These are phyloP conservation scores for Grantiella picta DNA, from an alignment of 2,113 vertebrate species.

Conservation along the genomic window DNA sequence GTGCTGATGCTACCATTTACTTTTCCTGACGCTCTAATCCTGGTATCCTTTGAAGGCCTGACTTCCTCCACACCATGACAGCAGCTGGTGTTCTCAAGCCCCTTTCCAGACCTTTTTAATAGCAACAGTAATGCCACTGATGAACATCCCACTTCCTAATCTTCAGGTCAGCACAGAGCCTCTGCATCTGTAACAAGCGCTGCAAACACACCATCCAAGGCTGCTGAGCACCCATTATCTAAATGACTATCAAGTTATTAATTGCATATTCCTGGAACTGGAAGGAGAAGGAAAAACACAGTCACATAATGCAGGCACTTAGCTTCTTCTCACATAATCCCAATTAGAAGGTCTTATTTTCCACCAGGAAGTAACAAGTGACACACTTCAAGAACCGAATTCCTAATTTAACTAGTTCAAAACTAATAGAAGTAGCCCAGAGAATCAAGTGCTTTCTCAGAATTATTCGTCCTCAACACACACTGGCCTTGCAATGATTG, in stretches of 20 bases:
- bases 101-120: constrained; percentile 74
- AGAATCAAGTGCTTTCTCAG: constrained; percentile 42
- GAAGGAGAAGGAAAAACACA: constrained; percentile 16
- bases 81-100: constrained; percentile 72
- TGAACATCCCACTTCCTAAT: constrained; percentile 72
- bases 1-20: constrained; percentile 76
- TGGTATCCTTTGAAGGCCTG: constrained; percentile 74
- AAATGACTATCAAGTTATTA: constrained; percentile 45
- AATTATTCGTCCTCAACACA: constrained; percentile 51
- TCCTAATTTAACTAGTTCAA: constrained; percentile 30
- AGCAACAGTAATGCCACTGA: constrained; percentile 69
- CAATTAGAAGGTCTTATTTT: constrained; percentile 34
- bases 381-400: background rate
- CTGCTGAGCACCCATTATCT: constrained; percentile 52
- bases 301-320: background rate
- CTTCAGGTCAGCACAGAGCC: constrained; percentile 66
- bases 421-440: background rate
- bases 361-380: constrained; percentile 10
- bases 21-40: constrained; percentile 74
- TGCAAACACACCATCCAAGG: constrained; percentile 46
- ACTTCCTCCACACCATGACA: constrained; percentile 68
- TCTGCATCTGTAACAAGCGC: constrained; percentile 59
- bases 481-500: constrained; percentile 36
- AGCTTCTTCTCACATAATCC: constrained; percentile 4
- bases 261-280: constrained; percentile 25